Evolutionary conservation across 2,797 vertebrate genomes (phyloP), one percentile per base, ranked within the genome.

Genomic region (Tadarida brasiliensis): DNA sequence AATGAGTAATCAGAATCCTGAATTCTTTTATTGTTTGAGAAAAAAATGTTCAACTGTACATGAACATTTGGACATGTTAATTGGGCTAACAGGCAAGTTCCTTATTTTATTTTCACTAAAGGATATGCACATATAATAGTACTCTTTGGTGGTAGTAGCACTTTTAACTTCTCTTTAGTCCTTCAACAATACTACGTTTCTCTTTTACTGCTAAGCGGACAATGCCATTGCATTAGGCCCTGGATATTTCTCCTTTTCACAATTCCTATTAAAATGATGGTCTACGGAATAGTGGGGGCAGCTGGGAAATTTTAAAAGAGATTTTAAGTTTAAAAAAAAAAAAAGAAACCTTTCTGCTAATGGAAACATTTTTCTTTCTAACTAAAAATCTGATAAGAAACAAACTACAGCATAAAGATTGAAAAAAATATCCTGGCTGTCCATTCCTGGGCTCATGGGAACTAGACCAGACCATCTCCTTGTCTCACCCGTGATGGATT

Each of bases 241-340:
- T 76, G 19, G 16, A 11, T 57, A 92, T 57, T 92, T 87, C 77
- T 84, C 26, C 67, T 44, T 87, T 93, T 94, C 16, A 63, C 28
- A 73, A 54, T 26, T 63, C 20, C 61, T 39, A 22, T 92, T 90
- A 11, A 49, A 81, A 76, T 39, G 76, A 59, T 59, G 24, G 4
- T 67, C 20, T 94, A n/a, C 10, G 91, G 57, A 95, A 86, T 39
- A 71, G n/a, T 63, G 10, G 15, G 14, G 1, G 22, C 8, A 12
- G 15, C 30, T 89, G 28, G 84, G 15, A 70, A 94, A 78, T 71
- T 90, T 96, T 87, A 71, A 93, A 83, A 92, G n/a, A 59, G 9
- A 87, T 65, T 86, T 59, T 81, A 90, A 90, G 26, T 63, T 67
- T 7, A 26, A 39, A 59, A 35, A 44, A 44, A 44, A 44, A 44